Conservation (phyloP, 2,113 vertebrate species). For the Todiramphus chloris region DNA sequence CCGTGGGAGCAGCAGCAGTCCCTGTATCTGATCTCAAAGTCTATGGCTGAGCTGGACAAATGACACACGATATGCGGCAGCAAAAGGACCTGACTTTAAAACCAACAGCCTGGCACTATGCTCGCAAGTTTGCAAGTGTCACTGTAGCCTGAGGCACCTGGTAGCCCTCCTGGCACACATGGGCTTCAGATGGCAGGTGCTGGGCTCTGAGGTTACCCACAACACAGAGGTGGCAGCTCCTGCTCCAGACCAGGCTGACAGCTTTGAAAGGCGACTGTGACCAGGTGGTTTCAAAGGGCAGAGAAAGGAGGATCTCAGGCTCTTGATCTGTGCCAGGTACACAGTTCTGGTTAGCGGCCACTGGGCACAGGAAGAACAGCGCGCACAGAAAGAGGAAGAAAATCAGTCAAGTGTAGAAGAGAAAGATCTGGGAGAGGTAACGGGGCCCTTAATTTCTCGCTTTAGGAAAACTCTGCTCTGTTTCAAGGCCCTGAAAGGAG, state of each 20-base stretch:
- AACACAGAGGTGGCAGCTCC: neutral
- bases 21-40: neutral
- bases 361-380: neutral
- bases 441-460: neutral
- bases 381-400: neutral
- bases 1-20: neutral
- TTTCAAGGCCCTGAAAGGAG: neutral
- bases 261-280: neutral
- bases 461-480: neutral
- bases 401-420: neutral
- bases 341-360: neutral
- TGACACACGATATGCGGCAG: neutral
- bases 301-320: neutral
- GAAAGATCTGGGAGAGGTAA: neutral
- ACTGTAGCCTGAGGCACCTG: neutral
- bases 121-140: neutral
- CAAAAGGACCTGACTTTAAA: neutral
- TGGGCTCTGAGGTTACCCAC: neutral
- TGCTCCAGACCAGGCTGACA: neutral
- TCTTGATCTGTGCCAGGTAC: neutral
- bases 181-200: neutral
- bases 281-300: neutral
- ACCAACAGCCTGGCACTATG: neutral
- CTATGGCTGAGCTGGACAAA: constrained; percentile 8
- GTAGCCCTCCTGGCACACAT: neutral